Evolutionary conservation across 2,888 invertebrate genomes (phyloP).

Genomic region (Drosophila melanosoma): DNA sequence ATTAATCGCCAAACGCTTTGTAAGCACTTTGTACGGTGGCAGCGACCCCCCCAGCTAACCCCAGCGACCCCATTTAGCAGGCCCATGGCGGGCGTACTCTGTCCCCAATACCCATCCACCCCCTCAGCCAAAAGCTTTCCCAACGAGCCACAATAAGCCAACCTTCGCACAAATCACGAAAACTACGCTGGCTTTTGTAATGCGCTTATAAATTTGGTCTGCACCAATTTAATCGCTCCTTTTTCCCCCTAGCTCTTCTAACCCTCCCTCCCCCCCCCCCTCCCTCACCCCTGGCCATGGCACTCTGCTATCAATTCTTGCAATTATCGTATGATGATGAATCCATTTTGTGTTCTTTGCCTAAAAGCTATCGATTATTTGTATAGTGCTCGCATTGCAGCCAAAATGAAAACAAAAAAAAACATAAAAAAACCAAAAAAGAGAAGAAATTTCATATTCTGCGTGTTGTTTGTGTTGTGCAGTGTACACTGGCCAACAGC

Average conservation of each 20-base stretch:
- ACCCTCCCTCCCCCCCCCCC: not conserved
- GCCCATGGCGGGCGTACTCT: not conserved
- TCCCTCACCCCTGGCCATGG: not conserved
- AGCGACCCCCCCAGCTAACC: constrained; percentile 3
- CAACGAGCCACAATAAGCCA: constrained; percentile 16
- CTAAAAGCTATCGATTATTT: constrained; percentile 77
- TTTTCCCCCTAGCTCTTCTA: not conserved
- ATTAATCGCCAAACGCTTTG: constrained; percentile 80
- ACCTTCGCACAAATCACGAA: constrained; percentile 65
- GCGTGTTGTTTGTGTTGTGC: constrained; percentile 18
- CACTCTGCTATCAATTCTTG: constrained; percentile 11
- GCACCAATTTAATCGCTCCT: constrained; percentile 63
- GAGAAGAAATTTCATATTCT: not conserved
- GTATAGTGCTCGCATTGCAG: constrained; percentile 59
- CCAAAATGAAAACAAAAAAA: constrained; percentile 53
- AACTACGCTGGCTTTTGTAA: constrained; percentile 70
- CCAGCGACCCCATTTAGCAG: constrained; percentile 39
- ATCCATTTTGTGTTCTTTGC: constrained; percentile 55
- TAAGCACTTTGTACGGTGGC: constrained; percentile 69
- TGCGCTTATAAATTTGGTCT: constrained; percentile 80
- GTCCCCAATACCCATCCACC: not conserved
- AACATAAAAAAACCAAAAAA: too few relatives aligned
- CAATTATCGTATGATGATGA: constrained; percentile 45
- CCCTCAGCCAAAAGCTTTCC: not conserved
- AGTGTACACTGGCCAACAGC: constrained; percentile 11